Base-by-base conservation (phyloP, 2,113 vertebrate genomes). In the Rhinolophus sinicus region DNA sequence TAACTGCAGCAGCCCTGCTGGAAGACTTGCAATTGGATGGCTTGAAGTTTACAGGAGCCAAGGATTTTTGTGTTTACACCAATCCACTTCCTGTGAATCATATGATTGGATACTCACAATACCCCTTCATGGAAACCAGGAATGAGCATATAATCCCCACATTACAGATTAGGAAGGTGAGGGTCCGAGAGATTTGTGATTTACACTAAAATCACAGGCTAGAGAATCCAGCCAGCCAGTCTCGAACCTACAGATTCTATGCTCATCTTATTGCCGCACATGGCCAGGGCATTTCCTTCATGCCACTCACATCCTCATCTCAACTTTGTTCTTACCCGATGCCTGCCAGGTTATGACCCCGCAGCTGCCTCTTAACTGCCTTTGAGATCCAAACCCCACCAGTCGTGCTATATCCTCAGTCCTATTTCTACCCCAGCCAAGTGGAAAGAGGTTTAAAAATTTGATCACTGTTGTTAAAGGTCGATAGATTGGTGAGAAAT, bases 361-460 rank as follows among this genome's bases (percentile, higher is more conserved):
- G 50, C 1, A 1, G 10, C 67, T 81, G 38, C 52, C 52, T 84
- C 58, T 52, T 47, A 62, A 62, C 35, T 72, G 10, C 14, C 18
- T 38, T 62, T 87, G 15, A 81, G 21, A 58, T 70, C 44, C 47
- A 92, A 73, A 44, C 28, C 38, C 47, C 54, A 88, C 18, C 21
- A 40, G 26, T 0, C 1, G 8, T 64, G 13, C 62, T 69, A 80
- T 81, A 47, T 70, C 38, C 44, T 62, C 58, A 10, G 11, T 77
- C n/a, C 15, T 86, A 54, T 67, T 65, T 95, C 35, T 93, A 54
- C 58, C 44, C 21, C 69, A 93, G 12, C 38, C 56, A 95, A 64
- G 18, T 38, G 75, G 67, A 97, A 94, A 85, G 60, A 84, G n/a
- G 8, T 56, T 65, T 78, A 93, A n/a, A 96, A 91, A 82, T 70